Evolutionary conservation across 2,888 invertebrate species (phyloP).

Genomic region (Diogma glabrata): DNA sequence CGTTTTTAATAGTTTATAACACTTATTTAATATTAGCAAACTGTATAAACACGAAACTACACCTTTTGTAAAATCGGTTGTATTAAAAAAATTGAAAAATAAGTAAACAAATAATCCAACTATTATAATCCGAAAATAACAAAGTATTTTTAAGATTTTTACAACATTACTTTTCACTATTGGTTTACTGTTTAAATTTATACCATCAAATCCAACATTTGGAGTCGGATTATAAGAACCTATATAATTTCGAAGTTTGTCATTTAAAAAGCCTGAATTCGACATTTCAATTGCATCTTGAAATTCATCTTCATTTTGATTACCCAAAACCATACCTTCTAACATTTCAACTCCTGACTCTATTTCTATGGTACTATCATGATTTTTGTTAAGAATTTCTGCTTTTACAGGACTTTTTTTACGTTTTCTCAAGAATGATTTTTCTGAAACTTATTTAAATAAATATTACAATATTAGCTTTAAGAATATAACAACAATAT

Average conservation of each 20-base stretch:
- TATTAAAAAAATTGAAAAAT: constrained; percentile 14
- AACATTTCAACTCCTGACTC: constrained; percentile 35
- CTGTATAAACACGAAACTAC: constrained; percentile 28
- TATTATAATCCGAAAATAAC: background rate
- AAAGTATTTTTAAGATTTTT: background rate
- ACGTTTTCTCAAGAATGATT: constrained; percentile 27
- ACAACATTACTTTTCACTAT: too few species aligned
- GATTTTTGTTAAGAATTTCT: constrained; percentile 16
- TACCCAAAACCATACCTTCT: constrained; percentile 30
- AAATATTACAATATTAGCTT: too few species aligned
- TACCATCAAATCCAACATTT: too few species aligned
- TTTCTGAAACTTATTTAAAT: background rate
- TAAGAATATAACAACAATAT: too few species aligned
- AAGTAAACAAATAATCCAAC: constrained; percentile 10
- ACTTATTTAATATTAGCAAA: constrained; percentile 24
- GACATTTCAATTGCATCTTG: background rate
- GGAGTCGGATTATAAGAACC: too few species aligned
- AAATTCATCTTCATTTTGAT: constrained; percentile 1
- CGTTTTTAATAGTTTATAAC: background rate
- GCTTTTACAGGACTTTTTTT: constrained; percentile 18
- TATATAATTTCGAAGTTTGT: too few species aligned
- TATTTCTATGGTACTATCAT: constrained; percentile 25
- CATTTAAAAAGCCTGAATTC: too few species aligned
- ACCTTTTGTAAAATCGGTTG: constrained; percentile 32
- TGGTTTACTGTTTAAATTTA: too few species aligned